These are phyloP conservation scores for Drosophila orosa DNA, from an alignment of 1,140 invertebrate species.

Conservation along the genomic window DNA sequence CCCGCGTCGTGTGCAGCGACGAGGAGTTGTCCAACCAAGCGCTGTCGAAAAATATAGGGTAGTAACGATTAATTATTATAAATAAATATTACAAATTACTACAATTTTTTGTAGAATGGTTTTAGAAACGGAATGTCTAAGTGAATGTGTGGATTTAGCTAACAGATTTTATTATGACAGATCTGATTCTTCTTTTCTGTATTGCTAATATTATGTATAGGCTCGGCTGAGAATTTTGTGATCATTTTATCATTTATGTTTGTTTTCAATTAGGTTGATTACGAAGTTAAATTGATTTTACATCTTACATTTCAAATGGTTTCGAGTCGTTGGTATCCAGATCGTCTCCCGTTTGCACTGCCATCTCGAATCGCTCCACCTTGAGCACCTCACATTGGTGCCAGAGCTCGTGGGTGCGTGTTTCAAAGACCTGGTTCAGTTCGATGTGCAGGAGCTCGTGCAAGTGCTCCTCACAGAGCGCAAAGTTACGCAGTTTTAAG, in stretches of 20 bases:
- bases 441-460: conserved; percentile 71
- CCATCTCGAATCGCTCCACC: conserved; percentile 68
- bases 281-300: neutral
- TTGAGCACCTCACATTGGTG: conserved; percentile 69
- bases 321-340: conserved; percentile 54
- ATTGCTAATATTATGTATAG: too few relatives aligned
- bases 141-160: too few relatives aligned
- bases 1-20: conserved; percentile 51
- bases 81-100: neutral
- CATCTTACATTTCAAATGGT: conserved; percentile 67
- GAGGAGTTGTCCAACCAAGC: conserved; percentile 65
- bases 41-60: conserved; percentile 6
- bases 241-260: neutral
- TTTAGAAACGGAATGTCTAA: neutral
- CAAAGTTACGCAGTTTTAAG: conserved; percentile 75
- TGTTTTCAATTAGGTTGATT: too few relatives aligned
- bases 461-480: conserved; percentile 67
- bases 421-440: conserved; percentile 71
- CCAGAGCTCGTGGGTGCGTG: conserved; percentile 68
- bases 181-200: too few relatives aligned
- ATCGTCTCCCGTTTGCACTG: conserved; percentile 66
- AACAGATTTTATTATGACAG: too few relatives aligned
- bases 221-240: too few relatives aligned
- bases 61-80: neutral
- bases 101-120: too few relatives aligned